Conservation (phyloP, 1,140 invertebrate species). For the Rhyzopertha dominica region DNA sequence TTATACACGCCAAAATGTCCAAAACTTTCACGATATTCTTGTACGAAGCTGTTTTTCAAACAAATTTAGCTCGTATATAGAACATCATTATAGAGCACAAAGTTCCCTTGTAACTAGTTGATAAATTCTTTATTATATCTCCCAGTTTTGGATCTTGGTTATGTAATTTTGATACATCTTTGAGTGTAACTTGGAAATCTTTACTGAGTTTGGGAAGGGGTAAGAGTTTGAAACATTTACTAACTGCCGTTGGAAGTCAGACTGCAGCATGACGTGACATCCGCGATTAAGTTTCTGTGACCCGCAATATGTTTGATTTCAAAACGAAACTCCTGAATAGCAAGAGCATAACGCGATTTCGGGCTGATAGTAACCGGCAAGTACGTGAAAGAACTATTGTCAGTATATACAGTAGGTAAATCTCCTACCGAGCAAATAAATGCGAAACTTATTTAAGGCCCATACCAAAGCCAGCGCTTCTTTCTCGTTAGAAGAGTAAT, state of each 20-base stretch:
- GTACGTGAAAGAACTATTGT: constrained; percentile 2
- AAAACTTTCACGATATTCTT: constrained; percentile 1
- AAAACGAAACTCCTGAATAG: constrained; percentile 4
- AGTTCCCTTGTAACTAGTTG: too few species aligned
- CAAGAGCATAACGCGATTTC: constrained; percentile 4
- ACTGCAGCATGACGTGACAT: constrained; percentile 6
- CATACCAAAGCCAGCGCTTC: too few species aligned
- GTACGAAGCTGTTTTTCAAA: background rate
- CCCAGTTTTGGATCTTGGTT: too few species aligned
- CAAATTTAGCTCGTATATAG: background rate
- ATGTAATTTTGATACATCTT: too few species aligned
- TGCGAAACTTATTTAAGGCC: too few species aligned
- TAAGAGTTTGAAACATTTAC: constrained; percentile 1
- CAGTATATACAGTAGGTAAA: background rate
- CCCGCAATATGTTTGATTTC: constrained; percentile 6
- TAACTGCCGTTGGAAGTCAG: background rate
- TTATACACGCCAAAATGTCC: constrained; percentile 5
- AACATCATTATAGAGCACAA: background rate
- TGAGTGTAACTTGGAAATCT: too few species aligned
- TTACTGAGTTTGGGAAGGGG: background rate
- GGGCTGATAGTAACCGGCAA: background rate
- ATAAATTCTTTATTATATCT: too few species aligned
- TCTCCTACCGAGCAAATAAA: too few species aligned
- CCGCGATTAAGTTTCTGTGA: background rate
- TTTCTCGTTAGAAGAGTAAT: too few species aligned